A percentile compares a stretch with the other conserved stretches of the same genome.
phyloP scores from a whole-genome alignment of 2,113 vertebrate genomes.

The Onychorhynchus coronatus region DNA sequence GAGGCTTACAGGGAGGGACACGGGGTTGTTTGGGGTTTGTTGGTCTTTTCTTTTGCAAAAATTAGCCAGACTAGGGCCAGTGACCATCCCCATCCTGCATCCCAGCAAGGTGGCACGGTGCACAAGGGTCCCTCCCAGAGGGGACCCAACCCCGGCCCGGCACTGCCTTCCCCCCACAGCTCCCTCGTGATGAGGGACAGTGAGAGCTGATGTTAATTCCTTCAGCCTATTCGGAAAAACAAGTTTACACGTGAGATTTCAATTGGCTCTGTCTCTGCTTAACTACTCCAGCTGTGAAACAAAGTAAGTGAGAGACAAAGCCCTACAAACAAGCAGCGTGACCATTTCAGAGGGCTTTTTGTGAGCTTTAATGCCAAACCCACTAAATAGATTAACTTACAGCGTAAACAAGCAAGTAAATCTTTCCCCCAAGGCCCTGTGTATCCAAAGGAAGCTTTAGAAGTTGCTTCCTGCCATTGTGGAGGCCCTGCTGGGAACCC shows the following conservation, averaged over 20 bases:
- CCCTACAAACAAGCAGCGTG: background rate
- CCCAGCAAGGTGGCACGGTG: background rate
- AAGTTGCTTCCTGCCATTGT: slow-evolving; percentile 66
- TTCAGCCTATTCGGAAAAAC: background rate
- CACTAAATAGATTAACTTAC: slow-evolving; percentile 65
- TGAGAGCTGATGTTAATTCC: background rate
- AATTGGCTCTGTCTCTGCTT: background rate
- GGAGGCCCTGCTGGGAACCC: slow-evolving; percentile 53
- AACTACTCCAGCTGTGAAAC: slow-evolving; percentile 52
- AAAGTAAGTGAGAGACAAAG: slow-evolving; percentile 50
- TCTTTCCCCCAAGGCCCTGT: slow-evolving; percentile 41
- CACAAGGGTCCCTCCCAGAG: background rate
- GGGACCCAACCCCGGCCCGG: background rate
- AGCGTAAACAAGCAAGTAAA: slow-evolving; percentile 64
- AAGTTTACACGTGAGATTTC: slow-evolving; percentile 19
- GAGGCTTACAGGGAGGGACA: background rate
- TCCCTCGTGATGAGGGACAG: background rate
- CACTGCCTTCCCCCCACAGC: rapidly evolving
- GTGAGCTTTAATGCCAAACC: slow-evolving; percentile 37
- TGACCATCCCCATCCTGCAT: background rate
- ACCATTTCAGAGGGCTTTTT: slow-evolving; percentile 38
- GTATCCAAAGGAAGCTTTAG: slow-evolving; percentile 49
- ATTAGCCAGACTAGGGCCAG: rapidly evolving
- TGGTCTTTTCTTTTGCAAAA: background rate
- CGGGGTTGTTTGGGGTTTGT: background rate